Percentiles rank a stretch among this genome's conserved stretches.
phyloP scores from a whole-genome alignment of 2,113 vertebrate genomes.

The Pluvialis apricaria region DNA sequence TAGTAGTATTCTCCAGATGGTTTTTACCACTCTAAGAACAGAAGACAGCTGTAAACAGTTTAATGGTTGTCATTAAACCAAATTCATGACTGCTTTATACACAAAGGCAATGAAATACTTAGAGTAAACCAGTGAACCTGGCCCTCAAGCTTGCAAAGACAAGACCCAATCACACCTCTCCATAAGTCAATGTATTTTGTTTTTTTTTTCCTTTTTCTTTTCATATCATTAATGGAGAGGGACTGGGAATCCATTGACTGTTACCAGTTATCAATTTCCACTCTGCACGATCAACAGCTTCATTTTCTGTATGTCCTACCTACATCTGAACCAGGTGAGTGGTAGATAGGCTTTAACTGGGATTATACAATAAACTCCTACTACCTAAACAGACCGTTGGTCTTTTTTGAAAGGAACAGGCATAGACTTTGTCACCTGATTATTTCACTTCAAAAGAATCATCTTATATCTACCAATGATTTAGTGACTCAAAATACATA shows the following conservation, averaged over 20 bases:
- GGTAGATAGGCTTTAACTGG: not conserved
- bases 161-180: not conserved
- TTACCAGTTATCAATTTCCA: not conserved
- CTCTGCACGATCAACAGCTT: not conserved
- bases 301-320: not conserved
- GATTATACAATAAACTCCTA: not conserved
- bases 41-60: not conserved
- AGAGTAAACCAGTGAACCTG: not conserved
- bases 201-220: not conserved
- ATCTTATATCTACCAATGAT: not conserved
- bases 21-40: not conserved
- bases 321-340: not conserved
- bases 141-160: not conserved
- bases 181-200: not conserved
- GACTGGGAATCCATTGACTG: not conserved
- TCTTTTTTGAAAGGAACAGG: not conserved
- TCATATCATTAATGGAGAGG: not conserved
- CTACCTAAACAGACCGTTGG: not conserved
- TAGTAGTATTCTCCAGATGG: not conserved
- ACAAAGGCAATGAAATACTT: not conserved
- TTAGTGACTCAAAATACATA: not conserved
- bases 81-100: not conserved
- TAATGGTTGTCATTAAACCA: not conserved
- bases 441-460: not conserved
- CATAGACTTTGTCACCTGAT: not conserved